These are phyloP conservation scores for Channa argus DNA, from an alignment of 2,113 vertebrate species.

Conservation along the genomic window DNA sequence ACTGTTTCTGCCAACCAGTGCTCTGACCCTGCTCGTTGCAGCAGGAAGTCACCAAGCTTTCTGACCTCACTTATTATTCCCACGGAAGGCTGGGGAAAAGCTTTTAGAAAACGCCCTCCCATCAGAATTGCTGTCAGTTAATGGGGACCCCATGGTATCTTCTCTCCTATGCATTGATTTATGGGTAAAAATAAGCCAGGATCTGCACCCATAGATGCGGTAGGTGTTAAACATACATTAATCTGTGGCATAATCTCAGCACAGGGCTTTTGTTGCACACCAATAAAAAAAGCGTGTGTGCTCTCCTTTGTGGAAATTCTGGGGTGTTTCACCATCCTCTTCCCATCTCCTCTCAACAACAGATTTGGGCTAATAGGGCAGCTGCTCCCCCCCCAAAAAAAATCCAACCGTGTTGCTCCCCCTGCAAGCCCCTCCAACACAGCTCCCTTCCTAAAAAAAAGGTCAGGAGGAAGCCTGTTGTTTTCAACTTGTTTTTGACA, in stretches of 20 bases:
- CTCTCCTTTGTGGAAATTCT: constrained; percentile 70
- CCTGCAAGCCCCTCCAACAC: constrained; percentile 52
- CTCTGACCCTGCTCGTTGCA: constrained; percentile 68
- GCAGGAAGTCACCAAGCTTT: constrained; percentile 69
- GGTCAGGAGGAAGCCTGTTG: constrained; percentile 69
- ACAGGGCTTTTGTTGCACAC: constrained; percentile 30
- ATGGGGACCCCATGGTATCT: constrained; percentile 44
- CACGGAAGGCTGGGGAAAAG: constrained; percentile 47
- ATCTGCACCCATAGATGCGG: constrained; percentile 35
- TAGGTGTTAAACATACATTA: constrained; percentile 50
- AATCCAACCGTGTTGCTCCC: constrained; percentile 41
- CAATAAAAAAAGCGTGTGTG: constrained; percentile 51
- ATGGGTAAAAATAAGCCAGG: constrained; percentile 54
- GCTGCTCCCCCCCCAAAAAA: constrained; percentile 66
- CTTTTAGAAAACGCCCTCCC: constrained; percentile 57
- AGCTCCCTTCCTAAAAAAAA: constrained; percentile 47
- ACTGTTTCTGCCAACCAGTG: constrained; percentile 62
- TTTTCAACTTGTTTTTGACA: constrained; percentile 70
- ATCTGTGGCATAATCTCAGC: constrained; percentile 48
- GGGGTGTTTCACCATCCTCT: constrained; percentile 72
- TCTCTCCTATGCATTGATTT: constrained; percentile 46
- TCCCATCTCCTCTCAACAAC: constrained; percentile 72
- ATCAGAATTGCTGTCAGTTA: constrained; percentile 62
- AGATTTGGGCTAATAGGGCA: constrained; percentile 82
- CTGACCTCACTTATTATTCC: constrained; percentile 74